Evolutionary conservation across 2,888 invertebrate genomes (phyloP).

Genomic region (Sphinx pinastri): DNA sequence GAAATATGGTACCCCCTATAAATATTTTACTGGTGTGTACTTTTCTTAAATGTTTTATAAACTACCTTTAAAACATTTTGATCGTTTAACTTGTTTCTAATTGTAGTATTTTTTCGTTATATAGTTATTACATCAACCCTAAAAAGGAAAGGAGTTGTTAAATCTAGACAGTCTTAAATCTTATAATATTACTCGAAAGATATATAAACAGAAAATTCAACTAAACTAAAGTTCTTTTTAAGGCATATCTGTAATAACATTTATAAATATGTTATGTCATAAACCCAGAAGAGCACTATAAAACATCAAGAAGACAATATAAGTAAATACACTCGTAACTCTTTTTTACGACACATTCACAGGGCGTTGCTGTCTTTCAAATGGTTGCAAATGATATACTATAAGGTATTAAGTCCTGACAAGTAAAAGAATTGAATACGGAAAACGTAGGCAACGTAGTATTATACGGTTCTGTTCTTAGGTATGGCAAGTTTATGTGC

Average conservation of each 20-base stretch:
- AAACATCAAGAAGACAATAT: conserved; percentile 35
- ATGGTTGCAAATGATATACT: conserved; percentile 25
- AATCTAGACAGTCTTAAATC: too few species aligned
- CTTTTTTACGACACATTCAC: conserved; percentile 21
- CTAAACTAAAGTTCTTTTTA: background rate
- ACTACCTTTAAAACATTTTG: too few species aligned
- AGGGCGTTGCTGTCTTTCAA: conserved; percentile 8
- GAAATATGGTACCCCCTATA: too few species aligned
- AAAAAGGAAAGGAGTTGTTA: too few species aligned
- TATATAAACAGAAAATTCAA: background rate
- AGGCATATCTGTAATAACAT: conserved; percentile 1
- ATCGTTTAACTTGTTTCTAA: too few species aligned
- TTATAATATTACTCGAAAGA: background rate
- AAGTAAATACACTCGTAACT: conserved; percentile 21
- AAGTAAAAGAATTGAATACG: background rate
- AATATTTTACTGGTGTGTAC: too few species aligned
- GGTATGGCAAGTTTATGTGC: background rate
- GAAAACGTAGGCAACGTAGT: background rate
- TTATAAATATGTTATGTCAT: conserved; percentile 39
- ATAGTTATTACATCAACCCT: too few species aligned
- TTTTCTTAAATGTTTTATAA: too few species aligned
- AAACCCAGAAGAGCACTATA: conserved; percentile 32
- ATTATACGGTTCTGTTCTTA: background rate
- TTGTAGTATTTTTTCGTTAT: too few species aligned
- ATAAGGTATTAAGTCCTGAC: conserved; percentile 1